Evolutionary conservation across 1,140 invertebrate species (phyloP).

Genomic region (Leptinotarsa defecta): DNA sequence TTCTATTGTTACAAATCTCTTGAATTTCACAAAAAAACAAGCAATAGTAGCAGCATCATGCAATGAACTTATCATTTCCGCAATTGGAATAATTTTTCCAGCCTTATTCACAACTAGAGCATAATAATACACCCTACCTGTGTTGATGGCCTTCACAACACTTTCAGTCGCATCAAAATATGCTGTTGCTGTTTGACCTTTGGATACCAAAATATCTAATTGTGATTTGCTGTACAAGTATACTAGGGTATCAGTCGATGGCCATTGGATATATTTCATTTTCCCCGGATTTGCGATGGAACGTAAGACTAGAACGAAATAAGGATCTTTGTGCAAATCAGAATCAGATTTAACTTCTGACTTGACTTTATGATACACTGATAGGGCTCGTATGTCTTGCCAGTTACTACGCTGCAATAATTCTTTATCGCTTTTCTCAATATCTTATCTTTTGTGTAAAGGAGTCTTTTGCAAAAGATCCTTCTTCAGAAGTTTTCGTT

Average conservation of each 20-base stretch:
- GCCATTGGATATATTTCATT: not conserved
- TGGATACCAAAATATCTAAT: not conserved
- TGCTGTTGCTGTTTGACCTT: not conserved
- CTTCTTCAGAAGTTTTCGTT: not conserved
- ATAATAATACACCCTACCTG: not conserved
- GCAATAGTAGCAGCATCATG: not conserved
- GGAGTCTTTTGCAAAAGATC: not conserved
- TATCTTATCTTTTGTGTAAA: not conserved
- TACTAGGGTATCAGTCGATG: not conserved
- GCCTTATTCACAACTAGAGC: not conserved
- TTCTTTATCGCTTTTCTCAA: not conserved
- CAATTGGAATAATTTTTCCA: constrained; percentile 4
- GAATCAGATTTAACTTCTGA: not conserved
- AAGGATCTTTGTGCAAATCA: not conserved
- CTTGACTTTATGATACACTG: constrained; percentile 1
- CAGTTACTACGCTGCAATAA: not conserved
- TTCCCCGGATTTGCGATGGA: not conserved
- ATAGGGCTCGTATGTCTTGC: not conserved
- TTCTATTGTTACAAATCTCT: constrained; percentile 3
- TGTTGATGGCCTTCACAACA: not conserved
- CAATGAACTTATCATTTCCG: not conserved
- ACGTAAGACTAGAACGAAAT: not conserved
- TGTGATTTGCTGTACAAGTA: not conserved
- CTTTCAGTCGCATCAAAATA: not conserved
- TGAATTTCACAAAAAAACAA: constrained; percentile 8